Evolutionary conservation across 2,888 invertebrate species (phyloP), one percentile per base, ranked within the genome.

Genomic region (Morinoia aosen): DNA sequence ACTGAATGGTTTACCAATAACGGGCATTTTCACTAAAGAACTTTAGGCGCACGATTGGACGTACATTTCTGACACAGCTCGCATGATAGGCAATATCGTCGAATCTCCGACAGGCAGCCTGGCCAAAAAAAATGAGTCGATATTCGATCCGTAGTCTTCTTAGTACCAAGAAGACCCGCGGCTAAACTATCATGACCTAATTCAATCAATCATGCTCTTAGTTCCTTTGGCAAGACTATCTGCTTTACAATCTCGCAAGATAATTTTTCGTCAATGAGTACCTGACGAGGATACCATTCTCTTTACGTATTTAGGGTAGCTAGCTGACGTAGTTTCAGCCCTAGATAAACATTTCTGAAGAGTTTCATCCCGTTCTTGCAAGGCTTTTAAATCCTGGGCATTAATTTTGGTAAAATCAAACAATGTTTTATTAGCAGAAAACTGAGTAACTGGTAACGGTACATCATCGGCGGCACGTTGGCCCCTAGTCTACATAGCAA

Each of bases 1-100:
- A n/a, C 91, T 58, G 61, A 95, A 95, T 16, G 95, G 95, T 7
- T 56, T 61, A 39, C 91, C 91, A 61, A 95, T 91, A 5, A 95
- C 56, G 3, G 95, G 95, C n/a, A 76, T 61, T 33, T 90, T 93
- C 11, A 56, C 61, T 56, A 95, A 40, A 25, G 95, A 5, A 95
- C 93, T 61, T 95, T 95, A 4, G 16, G 64, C 10, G 91, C 56
- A 16, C 33, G 16, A 25, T 33, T 33, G 16, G 33, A 25, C 33
- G 7, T 25, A 7, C 33, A 33, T 16, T 25, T 90, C 95, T 95
- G 95, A 40, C 95, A 95, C 5, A 91, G 40, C 39, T 95, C 95
- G 64, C 95, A 95, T 39, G 95, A 95, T n/a, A 91, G 40, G 33
- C 95, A 88, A 56, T 58, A 61, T 14, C 76, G 19, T 25, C 33